Percentiles rank a stretch among this genome's conserved stretches.
Conservation (phyloP, 2,113 vertebrate genomes). For the Podarcis raffonei region DNA sequence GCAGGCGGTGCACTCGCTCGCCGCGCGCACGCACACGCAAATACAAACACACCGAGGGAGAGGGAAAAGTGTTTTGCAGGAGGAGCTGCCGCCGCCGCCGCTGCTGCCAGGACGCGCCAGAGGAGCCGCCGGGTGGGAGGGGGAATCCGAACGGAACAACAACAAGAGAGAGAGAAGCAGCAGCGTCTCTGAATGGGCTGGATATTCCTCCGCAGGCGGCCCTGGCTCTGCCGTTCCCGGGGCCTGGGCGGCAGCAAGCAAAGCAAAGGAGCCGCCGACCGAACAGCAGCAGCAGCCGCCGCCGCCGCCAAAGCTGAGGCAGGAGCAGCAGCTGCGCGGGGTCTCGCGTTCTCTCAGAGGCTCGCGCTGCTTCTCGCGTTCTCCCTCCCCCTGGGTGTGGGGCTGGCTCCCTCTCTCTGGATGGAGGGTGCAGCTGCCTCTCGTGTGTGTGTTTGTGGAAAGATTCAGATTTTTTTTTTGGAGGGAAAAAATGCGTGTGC, state of each 20-base stretch:
- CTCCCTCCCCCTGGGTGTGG: constrained; percentile 34
- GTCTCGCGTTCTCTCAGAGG: constrained; percentile 76
- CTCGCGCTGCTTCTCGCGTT: constrained; percentile 67
- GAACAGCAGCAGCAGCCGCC: constrained; percentile 4
- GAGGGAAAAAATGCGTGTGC: constrained; percentile 35
- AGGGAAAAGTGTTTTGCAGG: constrained; percentile 32
- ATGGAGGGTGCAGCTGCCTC: neutral
- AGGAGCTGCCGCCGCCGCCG: neutral
- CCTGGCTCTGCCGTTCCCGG: constrained; percentile 9
- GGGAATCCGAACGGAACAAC: constrained; percentile 61
- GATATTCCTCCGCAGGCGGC: constrained; percentile 79
- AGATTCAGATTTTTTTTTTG: constrained; percentile 63
- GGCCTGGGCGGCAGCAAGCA: constrained; percentile 28
- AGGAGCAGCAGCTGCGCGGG: constrained; percentile 67
- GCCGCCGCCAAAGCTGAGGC: neutral
- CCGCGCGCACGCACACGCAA: constrained; percentile 45
- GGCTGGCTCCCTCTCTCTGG: constrained; percentile 29
- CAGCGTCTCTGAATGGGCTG: constrained; percentile 51
- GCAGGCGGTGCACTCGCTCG: constrained; percentile 26
- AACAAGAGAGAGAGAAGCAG: constrained; percentile 17
- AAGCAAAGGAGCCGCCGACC: neutral
- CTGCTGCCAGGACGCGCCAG: neutral
- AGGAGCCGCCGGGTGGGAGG: neutral
- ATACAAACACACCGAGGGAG: constrained; percentile 37
- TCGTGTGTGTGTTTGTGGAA: constrained; percentile 65